Conservation (phyloP, 2,888 invertebrate genomes). For the Buathra laborator region DNA sequence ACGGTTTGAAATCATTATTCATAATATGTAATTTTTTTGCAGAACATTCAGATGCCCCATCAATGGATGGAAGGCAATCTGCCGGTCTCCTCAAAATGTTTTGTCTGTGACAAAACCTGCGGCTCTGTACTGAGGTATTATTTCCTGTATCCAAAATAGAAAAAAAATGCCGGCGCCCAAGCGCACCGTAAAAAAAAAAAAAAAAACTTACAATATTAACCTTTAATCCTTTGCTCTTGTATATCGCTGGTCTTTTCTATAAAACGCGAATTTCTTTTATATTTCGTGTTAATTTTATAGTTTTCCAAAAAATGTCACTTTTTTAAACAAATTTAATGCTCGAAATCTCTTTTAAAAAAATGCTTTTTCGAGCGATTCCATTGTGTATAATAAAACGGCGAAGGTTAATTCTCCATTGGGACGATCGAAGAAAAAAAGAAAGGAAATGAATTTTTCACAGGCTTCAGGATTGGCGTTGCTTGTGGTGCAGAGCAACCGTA, state of each 20-base stretch:
- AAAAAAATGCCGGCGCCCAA: too few species aligned
- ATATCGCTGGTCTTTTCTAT: too few species aligned
- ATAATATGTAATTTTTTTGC: constrained; percentile 74
- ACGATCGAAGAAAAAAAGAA: constrained; percentile 2
- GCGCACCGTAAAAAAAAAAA: too few species aligned
- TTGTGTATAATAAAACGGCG: neutral
- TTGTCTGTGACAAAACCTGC: constrained; percentile 97
- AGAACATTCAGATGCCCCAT: constrained; percentile 97
- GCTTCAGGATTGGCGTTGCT: constrained; percentile 97
- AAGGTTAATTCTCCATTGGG: neutral
- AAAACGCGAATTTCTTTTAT: too few species aligned
- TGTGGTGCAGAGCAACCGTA: constrained; percentile 97
- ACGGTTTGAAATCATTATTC: neutral
- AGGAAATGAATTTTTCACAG: constrained; percentile 83
- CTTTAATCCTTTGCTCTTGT: too few species aligned
- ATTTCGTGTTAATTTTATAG: too few species aligned
- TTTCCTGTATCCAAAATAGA: neutral
- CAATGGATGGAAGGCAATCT: constrained; percentile 99
- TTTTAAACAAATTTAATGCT: too few species aligned
- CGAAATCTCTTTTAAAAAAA: neutral
- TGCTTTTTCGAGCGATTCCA: neutral
- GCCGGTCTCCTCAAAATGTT: constrained; percentile 97
- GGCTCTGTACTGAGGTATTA: constrained; percentile 95
- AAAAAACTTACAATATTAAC: too few species aligned
- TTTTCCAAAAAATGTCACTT: too few species aligned